Percentiles rank a stretch among this genome's conserved stretches.
These are phyloP conservation scores for Sarcoramphus papa DNA, from an alignment of 2,797 vertebrate species.

Conservation along the genomic window DNA sequence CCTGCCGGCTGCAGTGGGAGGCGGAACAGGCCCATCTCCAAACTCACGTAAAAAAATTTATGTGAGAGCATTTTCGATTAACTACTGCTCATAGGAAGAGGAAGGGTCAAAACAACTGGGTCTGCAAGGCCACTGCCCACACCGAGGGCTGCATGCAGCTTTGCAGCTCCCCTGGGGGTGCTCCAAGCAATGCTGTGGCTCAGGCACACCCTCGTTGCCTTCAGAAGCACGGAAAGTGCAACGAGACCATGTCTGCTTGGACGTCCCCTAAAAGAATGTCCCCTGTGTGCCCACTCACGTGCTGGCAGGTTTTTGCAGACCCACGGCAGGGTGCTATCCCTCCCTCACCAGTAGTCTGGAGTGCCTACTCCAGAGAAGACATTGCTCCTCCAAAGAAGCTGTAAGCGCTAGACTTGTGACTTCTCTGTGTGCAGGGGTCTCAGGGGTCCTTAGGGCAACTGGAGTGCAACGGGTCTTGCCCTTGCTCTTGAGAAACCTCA, in stretches of 20 bases:
- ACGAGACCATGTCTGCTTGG: background rate
- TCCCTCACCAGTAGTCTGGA: background rate
- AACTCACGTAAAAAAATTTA: background rate
- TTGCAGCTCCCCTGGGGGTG: background rate
- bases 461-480: background rate
- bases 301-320: background rate
- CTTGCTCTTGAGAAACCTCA: background rate
- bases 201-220: slow-evolving; percentile 8
- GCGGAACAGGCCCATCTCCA: background rate
- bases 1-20: background rate
- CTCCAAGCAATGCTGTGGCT: background rate
- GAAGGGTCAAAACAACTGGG: background rate
- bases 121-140: background rate
- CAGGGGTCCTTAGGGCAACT: background rate
- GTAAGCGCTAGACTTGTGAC: background rate
- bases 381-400: background rate
- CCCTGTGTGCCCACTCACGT: background rate
- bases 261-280: background rate
- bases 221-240: background rate
- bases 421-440: background rate
- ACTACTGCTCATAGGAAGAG: background rate
- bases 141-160: background rate
- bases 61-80: background rate
- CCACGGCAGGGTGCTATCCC: background rate
- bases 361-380: background rate